phyloP scores from a whole-genome alignment of 92 coral and sea anemone genomes.

The Palythoa caribaeorum region DNA sequence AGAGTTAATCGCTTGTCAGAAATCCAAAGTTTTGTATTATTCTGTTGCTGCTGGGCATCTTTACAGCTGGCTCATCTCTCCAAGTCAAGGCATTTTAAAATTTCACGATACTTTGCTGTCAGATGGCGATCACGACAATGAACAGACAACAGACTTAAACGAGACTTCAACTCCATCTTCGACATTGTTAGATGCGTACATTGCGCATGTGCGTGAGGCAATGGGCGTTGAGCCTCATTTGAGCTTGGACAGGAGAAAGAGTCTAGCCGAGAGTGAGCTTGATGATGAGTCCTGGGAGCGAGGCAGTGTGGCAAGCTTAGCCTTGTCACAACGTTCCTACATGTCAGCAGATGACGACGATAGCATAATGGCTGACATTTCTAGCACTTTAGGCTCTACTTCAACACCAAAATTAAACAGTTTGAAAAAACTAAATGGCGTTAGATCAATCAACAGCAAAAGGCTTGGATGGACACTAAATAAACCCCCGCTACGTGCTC shows the following conservation, averaged over 20 bases:
- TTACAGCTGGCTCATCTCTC: slow-evolving; percentile 95
- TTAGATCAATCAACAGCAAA: slow-evolving; percentile 72
- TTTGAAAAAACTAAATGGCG: slow-evolving; percentile 92
- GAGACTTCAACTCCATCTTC: slow-evolving; percentile 77
- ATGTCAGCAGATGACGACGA: slow-evolving; percentile 91
- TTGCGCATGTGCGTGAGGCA: slow-evolving; percentile 95
- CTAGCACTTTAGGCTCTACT: slow-evolving; percentile 72
- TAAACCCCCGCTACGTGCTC: slow-evolving; percentile 92
- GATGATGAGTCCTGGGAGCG: slow-evolving; percentile 84
- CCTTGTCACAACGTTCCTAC: slow-evolving; percentile 71
- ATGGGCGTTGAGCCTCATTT: slow-evolving; percentile 98
- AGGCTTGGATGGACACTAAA: slow-evolving; percentile 69
- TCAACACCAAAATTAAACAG: slow-evolving; percentile 75
- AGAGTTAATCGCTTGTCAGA: slow-evolving; percentile 86
- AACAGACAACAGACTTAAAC: slow-evolving; percentile 71
- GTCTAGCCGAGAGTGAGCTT: slow-evolving; percentile 82
- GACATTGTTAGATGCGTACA: slow-evolving; percentile 87
- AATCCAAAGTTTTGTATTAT: slow-evolving; percentile 81
- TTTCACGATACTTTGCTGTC: slow-evolving; percentile 90
- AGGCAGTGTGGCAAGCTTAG: slow-evolving; percentile 72
- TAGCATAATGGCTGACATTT: slow-evolving; percentile 78
- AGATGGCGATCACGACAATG: slow-evolving; percentile 82
- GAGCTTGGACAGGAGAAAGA: slow-evolving; percentile 75
- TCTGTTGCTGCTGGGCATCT: slow-evolving; percentile 96
- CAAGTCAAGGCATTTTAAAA: slow-evolving; percentile 87